Evolutionary conservation across 2,888 invertebrate species (phyloP).

Genomic region (Dromius quadrimaculatus): DNA sequence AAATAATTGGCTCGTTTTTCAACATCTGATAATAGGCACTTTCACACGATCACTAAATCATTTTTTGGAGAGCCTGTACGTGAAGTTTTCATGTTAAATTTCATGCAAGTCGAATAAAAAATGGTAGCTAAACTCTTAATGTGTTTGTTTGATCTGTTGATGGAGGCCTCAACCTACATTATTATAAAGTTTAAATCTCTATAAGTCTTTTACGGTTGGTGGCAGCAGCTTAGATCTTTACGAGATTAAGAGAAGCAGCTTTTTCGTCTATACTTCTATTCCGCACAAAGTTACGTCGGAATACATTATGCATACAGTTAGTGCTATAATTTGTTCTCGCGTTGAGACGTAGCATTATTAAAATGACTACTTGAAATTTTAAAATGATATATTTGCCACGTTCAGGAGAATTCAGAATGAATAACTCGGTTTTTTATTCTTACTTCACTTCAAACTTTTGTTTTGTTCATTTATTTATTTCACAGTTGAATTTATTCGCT

Average conservation of each 20-base stretch:
- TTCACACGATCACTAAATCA: too few relatives aligned
- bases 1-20: too few relatives aligned
- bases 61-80: too few relatives aligned
- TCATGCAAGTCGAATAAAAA: too few relatives aligned
- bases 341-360: conserved; percentile 45
- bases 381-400: conserved; percentile 48
- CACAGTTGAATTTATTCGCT: conserved; percentile 1
- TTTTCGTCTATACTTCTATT: conserved; percentile 40
- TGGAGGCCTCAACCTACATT: conserved; percentile 39
- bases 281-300: conserved; percentile 14
- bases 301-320: conserved; percentile 46
- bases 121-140: too few relatives aligned
- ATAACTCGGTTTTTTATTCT: conserved; percentile 26
- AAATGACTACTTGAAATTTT: conserved; percentile 47
- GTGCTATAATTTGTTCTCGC: conserved; percentile 45
- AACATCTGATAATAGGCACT: too few relatives aligned
- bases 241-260: conserved; percentile 38
- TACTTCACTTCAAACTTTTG: conserved; percentile 19
- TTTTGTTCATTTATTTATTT: conserved; percentile 22
- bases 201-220: conserved; percentile 21
- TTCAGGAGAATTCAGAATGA: conserved; percentile 39
- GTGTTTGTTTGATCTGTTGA: too few relatives aligned
- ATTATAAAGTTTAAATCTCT: conserved; percentile 47
- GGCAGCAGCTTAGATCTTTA: conserved; percentile 15
- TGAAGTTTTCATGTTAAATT: too few relatives aligned